Evolutionary conservation across 2,888 invertebrate genomes (phyloP).

Genomic region (Nymphalis c-album): DNA sequence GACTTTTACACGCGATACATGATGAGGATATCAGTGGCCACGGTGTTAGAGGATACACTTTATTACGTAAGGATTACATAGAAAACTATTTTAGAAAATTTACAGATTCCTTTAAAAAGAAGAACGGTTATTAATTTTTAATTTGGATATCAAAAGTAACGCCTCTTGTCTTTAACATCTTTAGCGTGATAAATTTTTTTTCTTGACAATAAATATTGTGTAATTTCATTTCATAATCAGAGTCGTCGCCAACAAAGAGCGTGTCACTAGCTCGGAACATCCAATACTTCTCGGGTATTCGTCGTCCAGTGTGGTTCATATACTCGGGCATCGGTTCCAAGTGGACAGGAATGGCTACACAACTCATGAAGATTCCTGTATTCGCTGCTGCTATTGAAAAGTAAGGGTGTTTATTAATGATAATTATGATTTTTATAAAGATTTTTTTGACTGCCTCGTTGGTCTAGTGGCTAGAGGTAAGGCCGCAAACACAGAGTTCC

Average conservation of each 20-base stretch:
- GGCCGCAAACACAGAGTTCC: too few species aligned
- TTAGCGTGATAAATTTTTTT: too few species aligned
- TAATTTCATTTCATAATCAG: conserved; percentile 46
- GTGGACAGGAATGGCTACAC: conserved; percentile 86
- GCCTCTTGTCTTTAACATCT: too few species aligned
- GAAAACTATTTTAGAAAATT: too few species aligned
- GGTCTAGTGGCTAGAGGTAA: too few species aligned
- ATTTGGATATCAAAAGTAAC: too few species aligned
- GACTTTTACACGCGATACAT: conserved; percentile 83
- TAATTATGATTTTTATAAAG: too few species aligned
- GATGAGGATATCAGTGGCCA: conserved; percentile 82
- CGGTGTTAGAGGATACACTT: conserved; percentile 88
- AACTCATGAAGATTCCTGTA: conserved; percentile 86
- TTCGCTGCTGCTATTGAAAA: conserved; percentile 82
- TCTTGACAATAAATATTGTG: too few species aligned
- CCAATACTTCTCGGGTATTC: conserved; percentile 83
- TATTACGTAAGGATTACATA: conserved; percentile 66
- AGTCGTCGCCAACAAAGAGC: conserved; percentile 62
- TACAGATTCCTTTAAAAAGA: too few species aligned
- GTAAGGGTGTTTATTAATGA: too few species aligned
- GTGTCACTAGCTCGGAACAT: conserved; percentile 73
- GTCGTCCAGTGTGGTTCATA: conserved; percentile 91
- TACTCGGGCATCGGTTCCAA: conserved; percentile 96
- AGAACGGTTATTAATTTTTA: too few species aligned
- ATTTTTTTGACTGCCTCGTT: too few species aligned